phyloP scores from a whole-genome alignment of 1,140 invertebrate species.

The Plutomurus gul region DNA sequence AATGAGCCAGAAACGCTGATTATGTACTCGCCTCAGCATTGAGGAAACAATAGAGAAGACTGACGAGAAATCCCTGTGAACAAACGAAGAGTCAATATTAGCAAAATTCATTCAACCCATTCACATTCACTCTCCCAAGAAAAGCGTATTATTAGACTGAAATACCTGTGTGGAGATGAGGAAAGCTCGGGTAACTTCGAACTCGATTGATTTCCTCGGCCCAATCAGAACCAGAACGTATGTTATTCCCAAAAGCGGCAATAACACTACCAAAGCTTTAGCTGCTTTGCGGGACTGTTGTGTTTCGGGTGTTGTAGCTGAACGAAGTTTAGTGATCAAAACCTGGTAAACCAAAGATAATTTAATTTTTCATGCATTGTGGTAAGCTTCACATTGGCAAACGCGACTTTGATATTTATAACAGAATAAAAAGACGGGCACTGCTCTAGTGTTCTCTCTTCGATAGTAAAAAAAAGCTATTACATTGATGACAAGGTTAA shows the following conservation, averaged over 20 bases:
- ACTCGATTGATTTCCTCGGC: conserved; percentile 21
- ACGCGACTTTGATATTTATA: neutral
- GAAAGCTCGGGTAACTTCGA: conserved; percentile 66
- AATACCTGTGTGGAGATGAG: conserved; percentile 79
- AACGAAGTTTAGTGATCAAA: conserved; percentile 86
- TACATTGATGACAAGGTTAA: neutral
- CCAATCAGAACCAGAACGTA: conserved; percentile 81
- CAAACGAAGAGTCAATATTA: neutral
- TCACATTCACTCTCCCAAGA: neutral
- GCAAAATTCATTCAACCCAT: too few relatives aligned
- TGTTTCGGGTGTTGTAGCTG: conserved; percentile 78
- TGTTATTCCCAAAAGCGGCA: conserved; percentile 85
- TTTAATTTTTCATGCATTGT: neutral
- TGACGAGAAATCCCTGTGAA: conserved; percentile 78
- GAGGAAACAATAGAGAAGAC: conserved; percentile 87
- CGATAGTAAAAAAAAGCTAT: neutral
- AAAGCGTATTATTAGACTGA: neutral
- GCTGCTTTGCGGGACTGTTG: conserved; percentile 86
- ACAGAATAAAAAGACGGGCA: neutral
- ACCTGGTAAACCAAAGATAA: conserved; percentile 64
- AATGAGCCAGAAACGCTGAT: too few relatives aligned
- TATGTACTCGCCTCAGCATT: too few relatives aligned
- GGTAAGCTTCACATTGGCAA: neutral
- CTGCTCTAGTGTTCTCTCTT: neutral
- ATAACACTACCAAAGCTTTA: conserved; percentile 84